A percentile compares a stretch with the other conserved stretches of the same genome.
These are phyloP conservation scores for Cotesia glomerata DNA, from an alignment of 1,140 invertebrate species.

Conservation along the genomic window DNA sequence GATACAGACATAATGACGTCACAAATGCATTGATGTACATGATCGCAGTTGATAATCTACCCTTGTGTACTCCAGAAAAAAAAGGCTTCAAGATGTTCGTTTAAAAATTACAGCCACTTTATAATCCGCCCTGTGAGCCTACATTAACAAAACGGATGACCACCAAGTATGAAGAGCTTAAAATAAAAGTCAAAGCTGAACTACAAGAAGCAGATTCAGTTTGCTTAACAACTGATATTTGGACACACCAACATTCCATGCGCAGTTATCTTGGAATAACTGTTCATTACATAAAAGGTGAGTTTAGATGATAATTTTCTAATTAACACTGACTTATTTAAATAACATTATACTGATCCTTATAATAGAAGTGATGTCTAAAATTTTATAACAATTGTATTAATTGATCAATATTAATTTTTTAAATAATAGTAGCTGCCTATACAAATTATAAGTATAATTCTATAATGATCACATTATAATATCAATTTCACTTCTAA, in stretches of 20 bases:
- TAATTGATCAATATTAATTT: too few species aligned
- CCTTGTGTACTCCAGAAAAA: constrained; percentile 13
- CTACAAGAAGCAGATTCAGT: neutral
- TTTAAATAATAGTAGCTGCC: too few species aligned
- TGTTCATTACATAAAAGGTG: constrained; percentile 2
- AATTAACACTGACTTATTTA: too few species aligned
- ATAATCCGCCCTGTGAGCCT: constrained; percentile 13
- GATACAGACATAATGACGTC: too few species aligned
- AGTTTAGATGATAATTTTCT: neutral
- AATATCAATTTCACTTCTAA: too few species aligned
- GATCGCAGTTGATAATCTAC: constrained; percentile 13
- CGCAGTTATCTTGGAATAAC: constrained; percentile 7
- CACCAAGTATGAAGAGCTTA: constrained; percentile 12
- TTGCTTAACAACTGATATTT: constrained; percentile 13
- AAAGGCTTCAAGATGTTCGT: constrained; percentile 20
- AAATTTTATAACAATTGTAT: too few species aligned
- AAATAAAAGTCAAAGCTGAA: constrained; percentile 7
- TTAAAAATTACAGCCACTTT: constrained; percentile 13
- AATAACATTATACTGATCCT: too few species aligned
- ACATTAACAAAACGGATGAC: constrained; percentile 18
- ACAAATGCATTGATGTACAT: neutral
- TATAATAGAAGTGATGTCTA: too few species aligned
- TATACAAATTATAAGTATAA: too few species aligned
- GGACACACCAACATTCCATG: constrained; percentile 16
- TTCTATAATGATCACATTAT: too few species aligned